These are phyloP conservation scores for Lymantria monacha DNA, from an alignment of 2,888 invertebrate species.

Conservation along the genomic window DNA sequence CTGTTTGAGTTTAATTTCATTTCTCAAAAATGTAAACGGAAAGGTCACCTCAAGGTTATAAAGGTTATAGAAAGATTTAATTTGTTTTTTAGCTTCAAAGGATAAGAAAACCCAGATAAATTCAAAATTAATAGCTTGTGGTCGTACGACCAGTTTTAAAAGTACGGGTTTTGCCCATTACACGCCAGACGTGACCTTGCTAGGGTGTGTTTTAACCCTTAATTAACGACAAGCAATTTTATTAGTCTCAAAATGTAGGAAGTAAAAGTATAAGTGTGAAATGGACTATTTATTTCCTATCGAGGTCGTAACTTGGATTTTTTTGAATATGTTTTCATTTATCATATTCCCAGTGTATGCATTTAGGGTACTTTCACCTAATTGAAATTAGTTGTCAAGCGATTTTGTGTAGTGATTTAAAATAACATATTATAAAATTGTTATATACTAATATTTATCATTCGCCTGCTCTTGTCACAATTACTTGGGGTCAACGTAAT, in stretches of 20 bases:
- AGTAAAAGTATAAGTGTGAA: conserved; percentile 4
- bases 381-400: too few species aligned
- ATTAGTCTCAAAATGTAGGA: conserved; percentile 9
- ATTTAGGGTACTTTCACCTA: too few species aligned
- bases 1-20: too few species aligned
- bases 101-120: conserved; percentile 30
- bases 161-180: conserved; percentile 21
- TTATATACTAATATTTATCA: too few species aligned
- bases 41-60: conserved; percentile 29
- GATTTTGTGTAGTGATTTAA: too few species aligned
- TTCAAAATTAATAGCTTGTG: conserved; percentile 21
- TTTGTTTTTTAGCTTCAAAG: conserved; percentile 25
- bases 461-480: too few species aligned
- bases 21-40: conserved; percentile 2
- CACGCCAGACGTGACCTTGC: conserved; percentile 16
- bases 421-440: too few species aligned
- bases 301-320: too few species aligned
- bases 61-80: conserved; percentile 29
- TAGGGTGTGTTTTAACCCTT: conserved; percentile 22
- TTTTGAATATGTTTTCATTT: too few species aligned
- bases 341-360: too few species aligned
- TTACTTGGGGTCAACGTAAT: too few species aligned
- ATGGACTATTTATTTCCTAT: too few species aligned
- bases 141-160: conserved; percentile 6
- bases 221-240: conserved; percentile 14